Evolutionary conservation across 2,113 vertebrate genomes (phyloP).

Genomic region (Motacilla tschutschensis): DNA sequence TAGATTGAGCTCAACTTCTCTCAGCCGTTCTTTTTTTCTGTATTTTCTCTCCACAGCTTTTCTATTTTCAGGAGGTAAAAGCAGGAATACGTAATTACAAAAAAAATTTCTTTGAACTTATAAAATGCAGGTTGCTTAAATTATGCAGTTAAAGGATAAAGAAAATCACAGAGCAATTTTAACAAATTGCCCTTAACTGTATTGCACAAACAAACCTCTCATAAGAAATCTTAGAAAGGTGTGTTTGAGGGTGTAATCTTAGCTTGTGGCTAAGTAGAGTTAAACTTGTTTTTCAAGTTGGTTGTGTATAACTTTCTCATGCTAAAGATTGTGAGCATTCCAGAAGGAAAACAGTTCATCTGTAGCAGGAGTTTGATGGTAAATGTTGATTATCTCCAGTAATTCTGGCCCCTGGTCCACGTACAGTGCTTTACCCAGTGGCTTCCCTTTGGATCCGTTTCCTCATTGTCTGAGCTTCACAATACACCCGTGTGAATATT

Average conservation of each 20-base stretch:
- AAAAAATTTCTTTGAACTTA: conserved; percentile 51
- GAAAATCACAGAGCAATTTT: conserved; percentile 69
- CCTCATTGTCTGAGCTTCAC: neutral
- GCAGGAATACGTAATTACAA: conserved; percentile 43
- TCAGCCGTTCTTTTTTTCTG: neutral
- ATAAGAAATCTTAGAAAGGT: conserved; percentile 70
- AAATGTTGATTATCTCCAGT: conserved; percentile 49
- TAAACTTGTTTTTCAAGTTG: conserved; percentile 81
- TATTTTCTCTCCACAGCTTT: neutral
- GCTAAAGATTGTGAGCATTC: conserved; percentile 72
- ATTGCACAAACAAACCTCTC: conserved; percentile 63
- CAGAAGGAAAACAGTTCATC: conserved; percentile 52
- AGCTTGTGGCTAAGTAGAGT: conserved; percentile 67
- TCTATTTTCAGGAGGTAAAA: conserved; percentile 43
- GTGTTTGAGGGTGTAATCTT: conserved; percentile 76
- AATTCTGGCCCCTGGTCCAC: neutral
- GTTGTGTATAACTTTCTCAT: conserved; percentile 77
- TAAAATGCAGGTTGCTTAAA: conserved; percentile 59
- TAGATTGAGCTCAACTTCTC: neutral
- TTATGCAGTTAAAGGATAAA: conserved; percentile 60
- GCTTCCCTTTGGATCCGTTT: neutral
- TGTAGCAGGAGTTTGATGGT: conserved; percentile 51
- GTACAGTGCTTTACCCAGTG: neutral
- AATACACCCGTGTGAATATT: neutral
- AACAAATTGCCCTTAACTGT: conserved; percentile 68